Evolutionary conservation across 1,140 invertebrate genomes (phyloP).

Genomic region (Zaprionus ghesquierei): DNA sequence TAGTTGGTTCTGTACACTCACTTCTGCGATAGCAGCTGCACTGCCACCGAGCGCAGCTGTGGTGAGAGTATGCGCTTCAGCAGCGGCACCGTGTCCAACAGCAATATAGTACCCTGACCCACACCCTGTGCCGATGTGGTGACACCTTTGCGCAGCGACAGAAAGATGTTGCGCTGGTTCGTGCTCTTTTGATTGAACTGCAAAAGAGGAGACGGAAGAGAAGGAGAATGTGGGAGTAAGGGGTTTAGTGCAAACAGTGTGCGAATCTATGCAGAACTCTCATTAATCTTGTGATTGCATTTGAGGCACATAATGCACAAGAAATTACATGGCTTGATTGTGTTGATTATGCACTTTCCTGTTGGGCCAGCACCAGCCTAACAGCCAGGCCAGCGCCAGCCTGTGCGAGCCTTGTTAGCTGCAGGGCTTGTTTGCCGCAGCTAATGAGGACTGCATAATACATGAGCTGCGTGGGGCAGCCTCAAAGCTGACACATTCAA

Average conservation of each 20-base stretch:
- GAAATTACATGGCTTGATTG: slow-evolving; percentile 82
- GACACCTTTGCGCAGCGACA: slow-evolving; percentile 86
- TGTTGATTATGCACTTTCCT: slow-evolving; percentile 79
- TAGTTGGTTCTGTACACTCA: slow-evolving; percentile 17
- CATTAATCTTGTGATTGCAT: slow-evolving; percentile 82
- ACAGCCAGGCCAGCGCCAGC: no score
- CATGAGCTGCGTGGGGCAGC: slow-evolving; percentile 29
- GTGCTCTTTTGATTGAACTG: slow-evolving; percentile 85
- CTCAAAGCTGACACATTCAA: slow-evolving; percentile 49
- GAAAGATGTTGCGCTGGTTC: slow-evolving; percentile 85
- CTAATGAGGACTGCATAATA: slow-evolving; percentile 72
- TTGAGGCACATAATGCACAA: slow-evolving; percentile 81
- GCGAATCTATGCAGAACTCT: slow-evolving; percentile 70
- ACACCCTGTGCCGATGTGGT: slow-evolving; percentile 85
- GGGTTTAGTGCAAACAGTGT: slow-evolving; percentile 49
- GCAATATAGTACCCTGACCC: slow-evolving; percentile 84
- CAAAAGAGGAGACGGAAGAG: slow-evolving; percentile 47
- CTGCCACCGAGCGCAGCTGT: slow-evolving; percentile 88
- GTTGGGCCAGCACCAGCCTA: slow-evolving; percentile 37
- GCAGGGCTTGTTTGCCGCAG: slow-evolving; percentile 56
- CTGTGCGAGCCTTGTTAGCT: not conserved
- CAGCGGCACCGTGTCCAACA: slow-evolving; percentile 89
- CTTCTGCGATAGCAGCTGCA: slow-evolving; percentile 82
- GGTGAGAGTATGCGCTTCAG: slow-evolving; percentile 91
- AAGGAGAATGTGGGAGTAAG: not conserved